Evolutionary conservation across 2,113 vertebrate genomes (phyloP).

Genomic region (Tursiops truncatus): DNA sequence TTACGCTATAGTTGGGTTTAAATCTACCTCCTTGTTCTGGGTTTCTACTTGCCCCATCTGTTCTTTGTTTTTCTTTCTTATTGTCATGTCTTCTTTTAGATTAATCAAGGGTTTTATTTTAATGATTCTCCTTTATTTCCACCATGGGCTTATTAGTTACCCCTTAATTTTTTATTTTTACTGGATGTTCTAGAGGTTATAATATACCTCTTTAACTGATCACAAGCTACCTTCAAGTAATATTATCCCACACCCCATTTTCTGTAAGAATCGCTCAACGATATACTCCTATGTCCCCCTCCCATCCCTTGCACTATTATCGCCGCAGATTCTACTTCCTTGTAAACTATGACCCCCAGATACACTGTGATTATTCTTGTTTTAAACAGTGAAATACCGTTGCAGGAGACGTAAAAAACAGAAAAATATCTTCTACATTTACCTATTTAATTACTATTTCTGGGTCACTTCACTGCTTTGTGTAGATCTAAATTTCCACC

Average conservation of each 20-base stretch:
- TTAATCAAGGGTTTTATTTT: neutral
- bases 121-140: neutral
- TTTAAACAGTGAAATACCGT: neutral
- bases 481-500: neutral
- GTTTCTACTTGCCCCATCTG: neutral
- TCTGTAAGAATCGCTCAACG: neutral
- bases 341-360: too few relatives aligned
- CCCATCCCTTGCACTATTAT: neutral
- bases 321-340: neutral
- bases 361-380: neutral
- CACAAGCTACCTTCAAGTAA: neutral
- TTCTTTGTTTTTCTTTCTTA: neutral
- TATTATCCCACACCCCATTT: accelerated
- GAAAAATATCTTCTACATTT: neutral
- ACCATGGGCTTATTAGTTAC: neutral
- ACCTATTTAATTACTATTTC: too few relatives aligned
- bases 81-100: neutral
- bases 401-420: neutral
- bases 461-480: neutral
- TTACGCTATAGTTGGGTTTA: neutral
- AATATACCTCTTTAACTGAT: neutral
- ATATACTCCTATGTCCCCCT: accelerated
- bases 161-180: neutral
- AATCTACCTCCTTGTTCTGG: neutral
- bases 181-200: neutral